A percentile compares a stretch with the other conserved stretches of the same genome.
Conservation (phyloP, 2,888 invertebrate species). For the Drosophila longiperda region DNA sequence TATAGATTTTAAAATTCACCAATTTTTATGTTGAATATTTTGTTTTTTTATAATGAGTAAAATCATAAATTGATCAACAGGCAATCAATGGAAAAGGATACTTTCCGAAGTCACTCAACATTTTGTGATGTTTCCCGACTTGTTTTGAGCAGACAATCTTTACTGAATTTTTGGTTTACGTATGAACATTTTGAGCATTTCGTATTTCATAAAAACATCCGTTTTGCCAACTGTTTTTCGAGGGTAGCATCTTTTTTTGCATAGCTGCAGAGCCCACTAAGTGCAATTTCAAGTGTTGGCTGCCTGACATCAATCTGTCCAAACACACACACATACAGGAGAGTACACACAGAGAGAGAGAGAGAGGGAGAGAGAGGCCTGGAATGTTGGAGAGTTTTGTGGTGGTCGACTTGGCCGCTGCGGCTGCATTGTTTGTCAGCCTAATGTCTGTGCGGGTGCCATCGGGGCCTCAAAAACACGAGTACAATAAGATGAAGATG, state of each 20-base stretch:
- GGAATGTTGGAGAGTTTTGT: neutral
- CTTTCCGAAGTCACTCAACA: neutral
- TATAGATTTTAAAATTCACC: neutral
- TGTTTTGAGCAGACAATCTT: neutral
- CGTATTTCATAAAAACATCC: constrained; percentile 20
- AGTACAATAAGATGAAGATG: constrained; percentile 75
- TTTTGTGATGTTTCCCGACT: neutral
- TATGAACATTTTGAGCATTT: constrained; percentile 17
- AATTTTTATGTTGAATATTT: no score
- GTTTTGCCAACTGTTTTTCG: constrained; percentile 28
- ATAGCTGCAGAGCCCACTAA: constrained; percentile 46
- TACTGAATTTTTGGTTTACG: constrained; percentile 13
- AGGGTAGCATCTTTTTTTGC: constrained; percentile 37
- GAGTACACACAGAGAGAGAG: neutral
- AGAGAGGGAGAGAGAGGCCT: neutral
- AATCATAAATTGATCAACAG: neutral
- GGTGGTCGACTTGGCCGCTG: constrained; percentile 26
- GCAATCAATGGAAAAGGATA: neutral
- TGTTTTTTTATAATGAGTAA: neutral
- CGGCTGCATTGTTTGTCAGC: constrained; percentile 75
- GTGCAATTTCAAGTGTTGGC: constrained; percentile 69
- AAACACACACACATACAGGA: constrained; percentile 31
- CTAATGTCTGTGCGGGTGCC: constrained; percentile 69
- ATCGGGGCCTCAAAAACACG: constrained; percentile 52
- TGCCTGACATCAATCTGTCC: constrained; percentile 71